These are phyloP conservation scores for Tholera decimalis DNA, from an alignment of 2,888 invertebrate genomes.

Conservation along the genomic window DNA sequence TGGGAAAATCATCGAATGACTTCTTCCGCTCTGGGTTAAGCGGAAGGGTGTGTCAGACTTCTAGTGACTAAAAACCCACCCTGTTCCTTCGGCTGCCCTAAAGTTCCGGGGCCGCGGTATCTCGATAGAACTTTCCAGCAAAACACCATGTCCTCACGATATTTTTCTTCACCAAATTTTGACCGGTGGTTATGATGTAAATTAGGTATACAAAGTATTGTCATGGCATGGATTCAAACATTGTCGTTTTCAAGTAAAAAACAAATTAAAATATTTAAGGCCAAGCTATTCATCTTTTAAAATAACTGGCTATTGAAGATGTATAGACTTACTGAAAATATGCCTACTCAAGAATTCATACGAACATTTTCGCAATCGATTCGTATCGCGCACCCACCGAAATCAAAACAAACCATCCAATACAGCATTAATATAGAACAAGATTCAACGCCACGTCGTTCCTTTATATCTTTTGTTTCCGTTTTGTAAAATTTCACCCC, in stretches of 20 bases:
- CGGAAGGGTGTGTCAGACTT: too few relatives aligned
- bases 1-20: too few relatives aligned
- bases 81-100: too few relatives aligned
- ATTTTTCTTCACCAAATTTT: too few relatives aligned
- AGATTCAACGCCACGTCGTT: slow-evolving; percentile 80
- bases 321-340: slow-evolving; percentile 18
- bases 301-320: slow-evolving; percentile 1
- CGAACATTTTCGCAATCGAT: neutral
- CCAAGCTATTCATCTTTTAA: neutral
- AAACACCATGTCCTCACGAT: too few relatives aligned
- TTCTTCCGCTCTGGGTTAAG: too few relatives aligned
- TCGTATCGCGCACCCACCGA: neutral
- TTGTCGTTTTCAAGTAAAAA: neutral
- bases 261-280: neutral
- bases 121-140: too few relatives aligned
- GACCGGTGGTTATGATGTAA: too few relatives aligned
- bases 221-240: neutral
- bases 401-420: slow-evolving; percentile 54
- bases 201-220: too few relatives aligned
- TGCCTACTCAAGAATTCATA: slow-evolving; percentile 46
- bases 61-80: too few relatives aligned
- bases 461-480: slow-evolving; percentile 89
- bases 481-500: slow-evolving; percentile 90
- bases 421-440: slow-evolving; percentile 82
- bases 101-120: too few relatives aligned